Base-by-base conservation (phyloP, 2,888 invertebrate species). In the Epirrhoe alternata region DNA sequence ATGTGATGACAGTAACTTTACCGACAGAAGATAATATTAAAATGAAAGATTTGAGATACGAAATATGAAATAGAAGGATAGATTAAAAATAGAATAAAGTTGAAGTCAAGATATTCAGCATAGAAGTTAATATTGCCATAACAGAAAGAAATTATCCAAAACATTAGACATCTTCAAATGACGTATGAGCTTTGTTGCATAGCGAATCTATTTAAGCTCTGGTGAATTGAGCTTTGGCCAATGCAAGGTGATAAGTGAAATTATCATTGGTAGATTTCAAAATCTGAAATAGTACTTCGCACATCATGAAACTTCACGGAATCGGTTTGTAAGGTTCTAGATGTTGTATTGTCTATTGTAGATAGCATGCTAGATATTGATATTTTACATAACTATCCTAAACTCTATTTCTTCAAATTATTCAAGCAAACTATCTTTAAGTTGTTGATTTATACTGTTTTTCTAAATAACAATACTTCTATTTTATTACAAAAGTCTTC, bases 331-430 rank as follows among this genome's bases (percentile, higher is more conserved):
- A 47, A 14, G 53, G 16, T 52, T 14, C 14, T 73, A 65, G 47
- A 66, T 72, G 72, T 73, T 70, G 71, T 74, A 52, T 56, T 42
- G 38, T 42, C 38, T 42, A 12, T 42, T 65, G 69, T 75, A 72
- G 67, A 68, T 74, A 70, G 71, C 61, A 75, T 77, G 76, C 51
- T 66, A 65, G 55, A 50, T 64, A 61, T 47, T 65, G 50, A 33
- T 42, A 52, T 56, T 42, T 12, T 2, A 12, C 12, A 12, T 4
- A 12, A 59, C 53, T 60, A 47, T 57, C 64, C 60, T 53, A 59
- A 51, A 55, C 52, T 60, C 52, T 60, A 53, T 62, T 6, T 59
- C 42, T 51, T 57, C 17, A 17, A n/a, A 38, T 38, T 35, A 45
- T n/a, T 51, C 1, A 51, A 42, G 12, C 4, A 12, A 42, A 42